Evolutionary conservation across 2,113 vertebrate genomes (phyloP).

Genomic region (Cygnus buccinator): DNA sequence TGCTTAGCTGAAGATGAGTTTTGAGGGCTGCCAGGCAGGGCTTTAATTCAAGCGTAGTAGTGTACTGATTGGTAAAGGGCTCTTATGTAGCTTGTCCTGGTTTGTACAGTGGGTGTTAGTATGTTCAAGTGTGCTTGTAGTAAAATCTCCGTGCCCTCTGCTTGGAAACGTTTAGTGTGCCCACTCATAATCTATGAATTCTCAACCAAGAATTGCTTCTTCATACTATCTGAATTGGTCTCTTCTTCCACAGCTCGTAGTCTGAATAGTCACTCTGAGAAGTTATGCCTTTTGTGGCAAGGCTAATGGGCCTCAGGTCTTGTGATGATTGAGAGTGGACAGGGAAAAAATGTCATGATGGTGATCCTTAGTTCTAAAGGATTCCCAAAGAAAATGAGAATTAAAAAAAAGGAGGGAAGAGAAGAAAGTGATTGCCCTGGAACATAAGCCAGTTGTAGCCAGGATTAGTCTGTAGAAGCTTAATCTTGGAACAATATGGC

Average conservation of each 20-base stretch:
- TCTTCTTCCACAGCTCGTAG: not conserved
- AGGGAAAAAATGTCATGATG: not conserved
- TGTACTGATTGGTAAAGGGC: not conserved
- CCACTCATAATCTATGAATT: not conserved
- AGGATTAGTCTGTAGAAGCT: not conserved
- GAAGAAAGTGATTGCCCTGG: not conserved
- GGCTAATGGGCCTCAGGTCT: not conserved
- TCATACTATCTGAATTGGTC: not conserved
- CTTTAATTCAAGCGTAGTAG: rapidly evolving
- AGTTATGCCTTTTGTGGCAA: rapidly evolving
- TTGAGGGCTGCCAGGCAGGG: not conserved
- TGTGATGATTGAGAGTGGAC: not conserved
- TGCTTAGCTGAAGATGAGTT: not conserved
- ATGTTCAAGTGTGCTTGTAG: not conserved
- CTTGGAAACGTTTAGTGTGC: not conserved
- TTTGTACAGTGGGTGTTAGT: not conserved
- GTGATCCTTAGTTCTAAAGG: not conserved
- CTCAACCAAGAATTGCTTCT: not conserved
- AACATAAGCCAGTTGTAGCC: not conserved
- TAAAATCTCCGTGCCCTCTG: not conserved
- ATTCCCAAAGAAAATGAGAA: not conserved
- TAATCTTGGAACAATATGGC: not conserved
- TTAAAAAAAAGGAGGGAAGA: not conserved
- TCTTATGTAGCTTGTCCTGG: not conserved
- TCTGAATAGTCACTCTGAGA: not conserved